A percentile compares a stretch with the other conserved stretches of the same genome.
These are phyloP conservation scores for Zenarchopterus dispar DNA, from an alignment of 2,797 vertebrate genomes.

Conservation along the genomic window DNA sequence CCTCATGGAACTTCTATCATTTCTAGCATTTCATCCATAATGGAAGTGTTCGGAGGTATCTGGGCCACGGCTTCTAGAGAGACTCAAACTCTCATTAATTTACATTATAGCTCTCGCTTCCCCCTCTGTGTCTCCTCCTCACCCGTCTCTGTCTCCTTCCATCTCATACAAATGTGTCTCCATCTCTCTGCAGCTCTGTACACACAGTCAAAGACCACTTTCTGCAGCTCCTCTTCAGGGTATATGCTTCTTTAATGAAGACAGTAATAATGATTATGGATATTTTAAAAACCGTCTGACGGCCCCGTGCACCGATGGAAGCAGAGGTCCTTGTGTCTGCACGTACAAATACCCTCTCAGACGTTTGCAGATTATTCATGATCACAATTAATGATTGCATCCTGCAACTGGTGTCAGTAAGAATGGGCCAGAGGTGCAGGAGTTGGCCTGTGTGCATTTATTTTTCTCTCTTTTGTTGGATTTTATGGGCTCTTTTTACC, in stretches of 20 bases:
- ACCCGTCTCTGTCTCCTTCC: constrained; percentile 47
- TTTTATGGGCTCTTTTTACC: too few species aligned
- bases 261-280: constrained; percentile 77
- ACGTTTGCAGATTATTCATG: background rate
- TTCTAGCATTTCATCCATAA: constrained; percentile 58
- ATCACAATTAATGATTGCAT: too few species aligned
- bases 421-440: too few species aligned
- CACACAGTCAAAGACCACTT: constrained; percentile 76
- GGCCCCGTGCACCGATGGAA: constrained; percentile 48
- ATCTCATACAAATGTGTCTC: constrained; percentile 63
- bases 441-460: too few species aligned
- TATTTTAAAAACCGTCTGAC: constrained; percentile 72
- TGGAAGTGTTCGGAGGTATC: constrained; percentile 64
- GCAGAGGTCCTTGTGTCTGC: constrained; percentile 33
- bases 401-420: too few species aligned
- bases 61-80: constrained; percentile 69
- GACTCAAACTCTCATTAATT: constrained; percentile 75
- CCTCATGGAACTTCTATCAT: constrained; percentile 33
- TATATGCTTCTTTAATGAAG: constrained; percentile 81
- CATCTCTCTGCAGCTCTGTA: constrained; percentile 57
- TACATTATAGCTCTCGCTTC: constrained; percentile 57
- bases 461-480: too few species aligned
- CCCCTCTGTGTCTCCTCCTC: constrained; percentile 37
- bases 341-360: constrained; percentile 23
- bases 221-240: constrained; percentile 70